Evolutionary conservation across 2,888 invertebrate genomes (phyloP), one percentile per base, ranked within the genome.

Genomic region (Polyommatus iphigenia): DNA sequence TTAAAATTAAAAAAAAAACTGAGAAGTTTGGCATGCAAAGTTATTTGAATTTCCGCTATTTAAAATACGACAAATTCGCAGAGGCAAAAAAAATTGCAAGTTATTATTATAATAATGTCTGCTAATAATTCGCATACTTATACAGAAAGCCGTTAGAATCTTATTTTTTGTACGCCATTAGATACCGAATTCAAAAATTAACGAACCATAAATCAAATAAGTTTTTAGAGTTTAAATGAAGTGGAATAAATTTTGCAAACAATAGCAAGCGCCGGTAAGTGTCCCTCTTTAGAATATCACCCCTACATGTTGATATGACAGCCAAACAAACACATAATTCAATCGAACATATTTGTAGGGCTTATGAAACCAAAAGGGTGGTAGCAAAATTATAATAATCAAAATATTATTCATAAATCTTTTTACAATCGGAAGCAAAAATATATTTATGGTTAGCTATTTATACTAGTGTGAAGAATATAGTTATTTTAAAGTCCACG

Each of bases 251-350:
- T 62, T 62, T 62, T 62, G 24, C 62, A 62, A 24, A 24, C 20
- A 62, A 62, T 62, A 62, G 6, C 24, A 46, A 41, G 13, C 46
- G 24, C 24, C 50, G 29, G 50, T 15, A 29, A 73, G 24, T 29
- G 15, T 24, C 4, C 41, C 15, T 24, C 50, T 46, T 41, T 73
- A 18, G 2, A 73, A 73, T 4, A n/a, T 50, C 73, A 73, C 73
- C 73, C 73, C 73, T 73, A 59, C 59, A 20, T 24, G 18, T 46
- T 46, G 24, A 36, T 46, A 50, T 46, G 15, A 73, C 73, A 73
- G 24, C 50, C 73, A 73, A 50, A 73, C 73, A 73, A 73, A 73
- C 50, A 73, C 73, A 73, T 73, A 50, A 50, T 73, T 73, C 50
- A 73, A 20, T 50, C 46, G 73, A 73, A 72, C 41, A 72, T 72